Percentiles rank a stretch among this genome's conserved stretches.
Evolutionary conservation across 2,113 vertebrate species (phyloP).

Genomic region (Alethe diademata): DNA sequence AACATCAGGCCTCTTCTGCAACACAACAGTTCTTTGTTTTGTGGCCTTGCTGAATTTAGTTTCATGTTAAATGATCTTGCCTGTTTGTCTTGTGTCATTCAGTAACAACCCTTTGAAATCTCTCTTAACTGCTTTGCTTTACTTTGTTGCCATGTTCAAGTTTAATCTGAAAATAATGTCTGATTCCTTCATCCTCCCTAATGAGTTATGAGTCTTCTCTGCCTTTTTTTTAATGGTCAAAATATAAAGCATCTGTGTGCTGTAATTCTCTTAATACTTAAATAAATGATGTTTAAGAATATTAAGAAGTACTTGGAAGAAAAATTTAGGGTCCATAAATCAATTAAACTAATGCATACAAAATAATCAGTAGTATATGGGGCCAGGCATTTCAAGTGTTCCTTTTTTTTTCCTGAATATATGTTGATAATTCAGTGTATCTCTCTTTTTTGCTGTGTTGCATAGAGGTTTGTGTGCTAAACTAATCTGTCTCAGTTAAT

Average conservation of each 20-base stretch:
- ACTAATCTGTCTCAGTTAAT: neutral
- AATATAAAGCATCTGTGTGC: slow-evolving; percentile 49
- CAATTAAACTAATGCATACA: slow-evolving; percentile 32
- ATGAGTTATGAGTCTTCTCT: slow-evolving; percentile 12
- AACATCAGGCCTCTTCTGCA: neutral
- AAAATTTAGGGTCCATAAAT: slow-evolving; percentile 45
- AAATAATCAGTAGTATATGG: neutral
- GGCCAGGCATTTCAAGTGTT: neutral
- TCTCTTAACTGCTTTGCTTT: slow-evolving; percentile 24
- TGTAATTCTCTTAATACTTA: slow-evolving; percentile 42
- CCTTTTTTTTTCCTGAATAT: neutral
- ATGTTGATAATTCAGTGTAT: neutral
- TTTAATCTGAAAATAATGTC: slow-evolving; percentile 38
- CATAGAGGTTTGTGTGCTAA: neutral
- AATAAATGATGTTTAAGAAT: slow-evolving; percentile 40
- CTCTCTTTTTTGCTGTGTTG: neutral
- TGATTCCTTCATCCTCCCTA: slow-evolving; percentile 4
- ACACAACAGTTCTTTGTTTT: neutral
- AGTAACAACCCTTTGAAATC: slow-evolving; percentile 40
- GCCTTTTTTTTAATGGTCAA: neutral
- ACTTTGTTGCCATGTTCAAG: slow-evolving; percentile 12
- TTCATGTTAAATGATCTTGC: slow-evolving; percentile 26
- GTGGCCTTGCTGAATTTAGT: neutral
- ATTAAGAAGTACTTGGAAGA: slow-evolving; percentile 48
- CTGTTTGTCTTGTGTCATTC: slow-evolving; percentile 55